Evolutionary conservation across 2,113 vertebrate species (phyloP).

Genomic region (Atherinomorus stipes): DNA sequence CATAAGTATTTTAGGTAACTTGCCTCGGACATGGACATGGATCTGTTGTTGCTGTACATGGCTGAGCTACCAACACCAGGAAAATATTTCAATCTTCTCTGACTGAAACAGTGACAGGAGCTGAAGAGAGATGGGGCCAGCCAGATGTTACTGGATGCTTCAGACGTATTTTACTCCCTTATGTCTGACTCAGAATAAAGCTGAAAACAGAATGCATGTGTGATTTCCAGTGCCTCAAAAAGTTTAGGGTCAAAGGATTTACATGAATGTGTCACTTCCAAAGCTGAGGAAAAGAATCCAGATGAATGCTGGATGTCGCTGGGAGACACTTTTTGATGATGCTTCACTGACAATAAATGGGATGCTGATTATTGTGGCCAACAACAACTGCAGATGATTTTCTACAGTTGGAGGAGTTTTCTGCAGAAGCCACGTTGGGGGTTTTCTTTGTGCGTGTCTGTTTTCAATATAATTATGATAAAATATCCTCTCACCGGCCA

Average conservation of each 20-base stretch:
- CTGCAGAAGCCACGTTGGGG: no score
- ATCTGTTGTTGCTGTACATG: slow-evolving; percentile 10
- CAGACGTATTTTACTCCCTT: slow-evolving; percentile 57
- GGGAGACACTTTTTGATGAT: slow-evolving; percentile 47
- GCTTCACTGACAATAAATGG: slow-evolving; percentile 43
- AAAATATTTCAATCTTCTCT: slow-evolving; percentile 12
- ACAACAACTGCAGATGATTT: slow-evolving; percentile 20
- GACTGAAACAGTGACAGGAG: slow-evolving; percentile 20
- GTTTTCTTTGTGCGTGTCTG: no score
- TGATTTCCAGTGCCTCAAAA: slow-evolving; percentile 59
- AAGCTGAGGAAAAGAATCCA: slow-evolving; percentile 44
- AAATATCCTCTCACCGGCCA: no score
- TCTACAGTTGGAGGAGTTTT: no score
- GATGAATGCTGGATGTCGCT: slow-evolving; percentile 36
- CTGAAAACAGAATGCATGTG: slow-evolving; percentile 64
- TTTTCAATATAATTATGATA: no score
- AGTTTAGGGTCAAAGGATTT: slow-evolving; percentile 51
- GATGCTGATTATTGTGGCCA: slow-evolving; percentile 45
- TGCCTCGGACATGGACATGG: not conserved
- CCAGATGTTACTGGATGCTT: slow-evolving; percentile 63
- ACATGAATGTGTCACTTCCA: slow-evolving; percentile 42
- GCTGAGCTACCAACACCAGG: slow-evolving; percentile 19
- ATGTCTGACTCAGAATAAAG: slow-evolving; percentile 55
- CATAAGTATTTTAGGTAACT: not conserved
- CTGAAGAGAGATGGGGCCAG: slow-evolving; percentile 30